Percentiles rank a stretch among this genome's conserved stretches.
Conservation (phyloP, 2,113 vertebrate genomes). For the Catharus minimus region DNA sequence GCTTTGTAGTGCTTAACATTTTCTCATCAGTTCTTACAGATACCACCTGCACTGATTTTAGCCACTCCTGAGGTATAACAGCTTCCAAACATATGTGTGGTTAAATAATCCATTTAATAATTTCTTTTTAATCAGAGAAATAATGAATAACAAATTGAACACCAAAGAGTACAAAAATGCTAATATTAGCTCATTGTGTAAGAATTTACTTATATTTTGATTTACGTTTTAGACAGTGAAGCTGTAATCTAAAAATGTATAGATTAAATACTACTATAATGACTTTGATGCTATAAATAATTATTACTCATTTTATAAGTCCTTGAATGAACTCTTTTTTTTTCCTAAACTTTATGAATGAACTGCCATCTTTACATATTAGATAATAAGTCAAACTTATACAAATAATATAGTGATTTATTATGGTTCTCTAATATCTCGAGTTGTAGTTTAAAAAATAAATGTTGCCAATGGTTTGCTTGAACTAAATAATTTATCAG, state of each 20-base stretch:
- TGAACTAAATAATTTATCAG: conserved; percentile 25
- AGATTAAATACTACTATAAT: not conserved
- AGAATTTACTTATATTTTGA: not conserved
- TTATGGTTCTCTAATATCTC: not conserved
- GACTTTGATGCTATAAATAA: not conserved
- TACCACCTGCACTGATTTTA: not conserved
- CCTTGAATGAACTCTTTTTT: not conserved
- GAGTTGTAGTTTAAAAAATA: conserved; percentile 2
- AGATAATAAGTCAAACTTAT: conserved; percentile 36
- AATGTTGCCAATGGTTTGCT: not conserved
- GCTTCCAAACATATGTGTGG: not conserved
- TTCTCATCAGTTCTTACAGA: not conserved
- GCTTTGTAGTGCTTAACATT: not conserved
- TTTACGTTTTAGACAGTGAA: not conserved
- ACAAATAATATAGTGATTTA: conserved; percentile 30
- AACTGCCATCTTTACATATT: not conserved
- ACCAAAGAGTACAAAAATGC: not conserved
- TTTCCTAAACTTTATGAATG: conserved; percentile 39
- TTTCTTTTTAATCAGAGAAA: not conserved
- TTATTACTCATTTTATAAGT: not conserved
- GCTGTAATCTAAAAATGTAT: not conserved
- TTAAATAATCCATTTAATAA: not conserved
- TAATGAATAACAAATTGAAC: not conserved
- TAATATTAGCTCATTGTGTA: not conserved
- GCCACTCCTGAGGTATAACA: not conserved